A percentile compares a stretch with the other conserved stretches of the same genome.
These are phyloP conservation scores for Brachystomella parvula DNA, from an alignment of 1,140 invertebrate genomes.

Conservation along the genomic window DNA sequence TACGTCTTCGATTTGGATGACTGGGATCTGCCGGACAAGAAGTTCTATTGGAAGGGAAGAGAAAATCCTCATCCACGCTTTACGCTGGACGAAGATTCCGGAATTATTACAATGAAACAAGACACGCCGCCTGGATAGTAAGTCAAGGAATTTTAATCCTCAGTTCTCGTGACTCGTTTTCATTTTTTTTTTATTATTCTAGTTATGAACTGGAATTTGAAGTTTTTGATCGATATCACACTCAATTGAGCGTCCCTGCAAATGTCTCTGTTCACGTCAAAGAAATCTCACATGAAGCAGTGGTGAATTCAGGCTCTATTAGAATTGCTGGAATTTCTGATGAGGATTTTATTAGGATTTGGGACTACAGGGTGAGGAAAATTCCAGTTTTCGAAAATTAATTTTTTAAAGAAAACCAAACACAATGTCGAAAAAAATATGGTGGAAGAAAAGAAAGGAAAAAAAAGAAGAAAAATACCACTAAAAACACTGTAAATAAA, in stretches of 20 bases:
- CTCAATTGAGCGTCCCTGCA: slow-evolving; percentile 79
- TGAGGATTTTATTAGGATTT: slow-evolving; percentile 71
- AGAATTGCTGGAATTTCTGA: slow-evolving; percentile 88
- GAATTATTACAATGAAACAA: slow-evolving; percentile 90
- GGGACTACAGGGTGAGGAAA: slow-evolving; percentile 67
- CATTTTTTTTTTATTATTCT: slow-evolving; percentile 21
- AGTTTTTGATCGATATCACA: slow-evolving; percentile 88
- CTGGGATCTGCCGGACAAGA: slow-evolving; percentile 94
- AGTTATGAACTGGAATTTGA: slow-evolving; percentile 72
- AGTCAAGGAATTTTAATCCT: slow-evolving; percentile 19
- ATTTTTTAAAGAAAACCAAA: too few relatives aligned
- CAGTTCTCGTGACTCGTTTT: slow-evolving; percentile 4
- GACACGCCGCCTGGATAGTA: slow-evolving; percentile 75
- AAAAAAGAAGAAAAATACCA: too few relatives aligned
- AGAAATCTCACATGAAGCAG: slow-evolving; percentile 89
- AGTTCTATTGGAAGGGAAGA: slow-evolving; percentile 81
- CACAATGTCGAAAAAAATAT: too few relatives aligned
- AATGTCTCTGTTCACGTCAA: slow-evolving; percentile 88
- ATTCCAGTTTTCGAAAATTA: slow-evolving; percentile 1
- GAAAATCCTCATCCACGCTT: slow-evolving; percentile 68
- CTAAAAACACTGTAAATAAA: too few relatives aligned
- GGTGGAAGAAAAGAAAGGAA: too few relatives aligned
- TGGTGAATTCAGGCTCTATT: slow-evolving; percentile 89
- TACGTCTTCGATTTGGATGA: slow-evolving; percentile 95
- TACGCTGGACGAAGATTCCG: slow-evolving; percentile 78